phyloP scores from a whole-genome alignment of 2,113 vertebrate genomes.

The Geothlypis trichas region DNA sequence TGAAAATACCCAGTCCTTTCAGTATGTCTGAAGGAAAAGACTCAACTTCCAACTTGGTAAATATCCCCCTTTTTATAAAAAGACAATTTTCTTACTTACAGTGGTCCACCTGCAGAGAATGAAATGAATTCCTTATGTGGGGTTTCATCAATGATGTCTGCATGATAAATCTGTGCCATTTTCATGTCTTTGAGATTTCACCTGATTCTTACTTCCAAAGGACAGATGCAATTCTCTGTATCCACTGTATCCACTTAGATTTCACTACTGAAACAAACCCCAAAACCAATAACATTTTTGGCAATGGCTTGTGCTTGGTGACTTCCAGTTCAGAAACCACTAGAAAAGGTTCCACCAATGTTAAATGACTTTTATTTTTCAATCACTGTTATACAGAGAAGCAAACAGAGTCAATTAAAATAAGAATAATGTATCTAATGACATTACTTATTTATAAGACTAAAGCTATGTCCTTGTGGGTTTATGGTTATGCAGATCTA shows the following conservation, averaged over 20 bases:
- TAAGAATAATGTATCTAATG: neutral
- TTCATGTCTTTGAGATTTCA: neutral
- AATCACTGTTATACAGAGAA: neutral
- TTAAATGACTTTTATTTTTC: conserved; percentile 38
- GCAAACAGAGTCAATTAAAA: conserved; percentile 1
- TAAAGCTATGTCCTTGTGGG: neutral
- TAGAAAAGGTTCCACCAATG: neutral
- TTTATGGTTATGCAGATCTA: neutral
- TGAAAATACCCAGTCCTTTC: neutral
- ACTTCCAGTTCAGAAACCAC: neutral
- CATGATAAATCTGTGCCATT: neutral
- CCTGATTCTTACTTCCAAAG: neutral
- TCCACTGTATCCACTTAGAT: neutral
- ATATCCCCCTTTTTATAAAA: neutral
- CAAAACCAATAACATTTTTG: neutral
- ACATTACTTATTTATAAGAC: conserved; percentile 8
- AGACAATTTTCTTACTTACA: neutral
- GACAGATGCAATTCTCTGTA: neutral
- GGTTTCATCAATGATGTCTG: neutral
- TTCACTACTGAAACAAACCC: neutral
- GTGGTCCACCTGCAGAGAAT: neutral
- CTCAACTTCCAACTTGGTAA: neutral
- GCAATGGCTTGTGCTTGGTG: neutral
- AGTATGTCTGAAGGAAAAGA: neutral
- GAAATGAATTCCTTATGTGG: neutral